Base-by-base conservation (phyloP, 2,797 vertebrate species). In the Selene dorsalis region DNA sequence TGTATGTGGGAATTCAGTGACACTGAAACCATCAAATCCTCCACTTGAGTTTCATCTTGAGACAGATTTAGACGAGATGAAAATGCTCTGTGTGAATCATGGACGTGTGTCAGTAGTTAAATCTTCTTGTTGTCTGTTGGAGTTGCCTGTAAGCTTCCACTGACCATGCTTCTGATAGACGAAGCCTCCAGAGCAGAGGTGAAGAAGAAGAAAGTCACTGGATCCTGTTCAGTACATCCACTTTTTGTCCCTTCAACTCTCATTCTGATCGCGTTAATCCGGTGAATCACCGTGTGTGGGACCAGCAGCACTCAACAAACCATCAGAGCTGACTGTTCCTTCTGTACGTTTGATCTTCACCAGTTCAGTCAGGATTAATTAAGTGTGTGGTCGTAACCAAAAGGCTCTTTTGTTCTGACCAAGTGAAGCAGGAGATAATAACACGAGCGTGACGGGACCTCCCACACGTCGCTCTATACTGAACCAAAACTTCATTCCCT, bases 361-460 rank as follows among this genome's bases (percentile, higher is more conserved):
- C 45, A 38, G 55, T 52, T n/a, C 14, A 56, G 12, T 67, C 57
- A 45, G 6, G 18, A 65, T 22, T 78, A 11, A 75, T 77, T 63
- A 55, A 52, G 45, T 70, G 38, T 22, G 57, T 24, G 43, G 14
- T 65, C 26, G 56, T 3, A 47, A 69, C 47, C 53, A 38, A 69
- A 73, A 66, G 30, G 53, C 47, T 75, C 71, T 63, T 84, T 83
- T 90, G 88, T 90, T 87, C 79, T 20, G 14, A 61, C 4, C 60
- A 22, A 82, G 53, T 78, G 87, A 73, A 85, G 85, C 89, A 59
- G 76, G 35, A 64, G 61, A 43, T 76, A 60, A 76, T 84, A 73
- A 50, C 82, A 66, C 3, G 9, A n/a, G 87, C 85, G 2, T 80
- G 81, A 77, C 66, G 0, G 62, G 88, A 89, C 90, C 88, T 78